Evolutionary conservation across 2,888 invertebrate genomes (phyloP), one percentile per base, ranked within the genome.

Genomic region (Pseudeuparius sepicola): DNA sequence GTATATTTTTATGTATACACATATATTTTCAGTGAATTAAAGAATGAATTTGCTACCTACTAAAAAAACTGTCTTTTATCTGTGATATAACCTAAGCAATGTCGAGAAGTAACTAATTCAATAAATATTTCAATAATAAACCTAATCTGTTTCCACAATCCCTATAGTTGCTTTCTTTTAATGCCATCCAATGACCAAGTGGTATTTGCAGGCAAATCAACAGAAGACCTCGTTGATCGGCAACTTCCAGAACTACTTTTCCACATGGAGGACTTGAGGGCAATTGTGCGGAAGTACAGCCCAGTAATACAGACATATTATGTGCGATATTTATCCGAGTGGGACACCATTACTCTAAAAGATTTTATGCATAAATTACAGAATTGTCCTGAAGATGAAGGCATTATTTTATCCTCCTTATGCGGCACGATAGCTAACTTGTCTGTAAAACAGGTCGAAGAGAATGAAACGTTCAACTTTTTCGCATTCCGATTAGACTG

Each of bases 241-340:
- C 96, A 96, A 57, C 67, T 99, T 25, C 97, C 98, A 2, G 98
- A 99, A 61, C 66, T 99, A 26, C 66, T 99, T 5, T 98, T 97
- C 57, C 94, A 97, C 56, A 96, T 98, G 81, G 94, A 97, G 60
- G 98, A 99, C 61, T 63, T 99, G 31, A 72, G 97, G 52, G 89
- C 87, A 14, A 66, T 99, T 34, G 89, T 97, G 3, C 75, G 93
- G 42, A 97, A 96, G 59, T 94, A 98, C 60, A 88, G 87, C 50
- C 61, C 60, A 45, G 59, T 60, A 3, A 60, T 59, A 59, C 96
- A 98, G 62, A 73, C 94, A 44, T 97, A 97, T 61, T 97, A 94
- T 63, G 87, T 97, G 14, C 94, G 97, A 63, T 98, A 94, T 67
- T 68, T 99, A 36, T 82, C 88, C 20, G 93, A 93, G 7, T 97